Base-by-base conservation (phyloP, 2,888 invertebrate species). In the Venustoraphidia nigricollis region DNA sequence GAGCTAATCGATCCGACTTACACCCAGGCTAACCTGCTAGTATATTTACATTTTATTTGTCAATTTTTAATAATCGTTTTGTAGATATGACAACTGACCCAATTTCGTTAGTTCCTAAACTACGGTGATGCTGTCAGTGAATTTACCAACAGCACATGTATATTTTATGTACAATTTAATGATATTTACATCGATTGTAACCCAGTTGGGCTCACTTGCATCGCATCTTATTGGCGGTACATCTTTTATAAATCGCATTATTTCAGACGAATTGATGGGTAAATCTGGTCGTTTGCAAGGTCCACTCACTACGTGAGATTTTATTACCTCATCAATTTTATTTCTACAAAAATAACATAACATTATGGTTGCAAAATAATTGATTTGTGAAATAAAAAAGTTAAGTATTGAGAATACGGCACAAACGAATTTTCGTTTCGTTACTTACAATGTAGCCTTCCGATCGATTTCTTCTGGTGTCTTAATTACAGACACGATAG, bases 191-290 rank as follows among this genome's bases (percentile, higher is more conserved):
- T 76, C 72, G 55, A 85, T 83, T 56, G 70, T 72, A 2, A 91
- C 86, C 93, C 92, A 93, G 61, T 90, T 83, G 35, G 61, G 56
- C 37, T 67, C 72, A 52, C 64, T 72, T 58, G 59, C 65, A 10
- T 71, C 70, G 60, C 93, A 93, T 10, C 71, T 65, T 3, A 91
- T 67, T 1, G 76, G 74, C 0, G 77, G 72, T 10, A 76, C 70
- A 10, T 73, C 62, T 53, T 74, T 71, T 50, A 87, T 76, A 57
- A 83, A 87, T 60, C 77, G 77, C 66, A 78, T 80, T 36, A 91
- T 81, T 57, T 84, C 84, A 8, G 80, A 77, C 52, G 82, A 77
- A 57, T 77, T 71, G 36, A 83, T 65, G 8, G 81, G 77, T 50
- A 86, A 64, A 45, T 72, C 63, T 0, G 85, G 84, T 56, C 79